Conservation (phyloP, 2,888 invertebrate genomes). For the Drosophila antonietae region DNA sequence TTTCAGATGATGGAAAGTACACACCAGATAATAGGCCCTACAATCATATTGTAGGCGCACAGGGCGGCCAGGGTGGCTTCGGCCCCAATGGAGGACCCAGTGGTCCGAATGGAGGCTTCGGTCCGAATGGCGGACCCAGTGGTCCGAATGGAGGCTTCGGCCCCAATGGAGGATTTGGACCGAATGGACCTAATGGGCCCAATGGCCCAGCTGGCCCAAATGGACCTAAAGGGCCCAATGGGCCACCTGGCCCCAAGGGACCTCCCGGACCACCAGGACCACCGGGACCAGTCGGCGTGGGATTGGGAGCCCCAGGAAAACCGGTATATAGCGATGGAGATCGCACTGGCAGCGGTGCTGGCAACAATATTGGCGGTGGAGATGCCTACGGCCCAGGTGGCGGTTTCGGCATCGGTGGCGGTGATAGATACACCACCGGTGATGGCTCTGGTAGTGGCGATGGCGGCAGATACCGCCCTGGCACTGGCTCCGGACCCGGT, state of each 20-base stretch:
- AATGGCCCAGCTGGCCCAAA: conserved; percentile 64
- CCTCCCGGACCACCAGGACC: conserved; percentile 81
- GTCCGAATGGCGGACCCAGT: conserved; percentile 83
- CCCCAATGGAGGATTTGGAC: conserved; percentile 44
- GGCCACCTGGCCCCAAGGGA: conserved; percentile 80
- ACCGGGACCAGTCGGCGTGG: conserved; percentile 85
- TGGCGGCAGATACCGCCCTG: conserved; percentile 31
- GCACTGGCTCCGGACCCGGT: conserved; percentile 39
- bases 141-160: conserved; percentile 62
- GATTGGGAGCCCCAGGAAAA: conserved; percentile 80
- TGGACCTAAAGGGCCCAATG: conserved; percentile 82
- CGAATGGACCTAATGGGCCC: conserved; percentile 84
- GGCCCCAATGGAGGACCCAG: conserved; percentile 82
- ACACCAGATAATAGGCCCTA: conserved; percentile 62
- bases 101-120: conserved; percentile 65
- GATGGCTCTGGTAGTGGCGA: conserved; percentile 32
- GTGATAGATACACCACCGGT: conserved; percentile 30
- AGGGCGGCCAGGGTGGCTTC: conserved; percentile 46
- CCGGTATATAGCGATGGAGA: conserved; percentile 67
- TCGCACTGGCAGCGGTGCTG: conserved; percentile 56
- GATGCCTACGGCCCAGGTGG: conserved; percentile 42
- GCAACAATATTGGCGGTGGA: conserved; percentile 52
- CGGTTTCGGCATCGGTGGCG: conserved; percentile 42
- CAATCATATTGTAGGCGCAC: conserved; percentile 64
- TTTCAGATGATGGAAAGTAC: conserved; percentile 78